A percentile compares a stretch with the other conserved stretches of the same genome.
Evolutionary conservation across 2,888 invertebrate species (phyloP).

Genomic region (Sinotaia quadrata): DNA sequence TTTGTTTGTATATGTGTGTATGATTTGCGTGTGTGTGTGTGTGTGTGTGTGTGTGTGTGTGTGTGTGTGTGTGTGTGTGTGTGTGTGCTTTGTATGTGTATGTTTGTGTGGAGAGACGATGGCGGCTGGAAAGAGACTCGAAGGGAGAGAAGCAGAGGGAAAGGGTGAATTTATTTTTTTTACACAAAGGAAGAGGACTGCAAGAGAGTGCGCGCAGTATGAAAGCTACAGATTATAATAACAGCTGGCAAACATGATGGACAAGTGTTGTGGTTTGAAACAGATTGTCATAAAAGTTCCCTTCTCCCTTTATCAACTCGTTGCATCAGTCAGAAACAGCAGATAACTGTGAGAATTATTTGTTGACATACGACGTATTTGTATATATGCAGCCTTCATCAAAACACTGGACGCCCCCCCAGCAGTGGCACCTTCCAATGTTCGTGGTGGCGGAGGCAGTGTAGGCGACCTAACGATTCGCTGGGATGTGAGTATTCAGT

Average conservation of each 20-base stretch:
- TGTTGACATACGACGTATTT: background rate
- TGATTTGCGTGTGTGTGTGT: conserved; percentile 4
- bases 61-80: conserved; percentile 12
- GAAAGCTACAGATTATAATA: too few species aligned
- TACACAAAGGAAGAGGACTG: too few species aligned
- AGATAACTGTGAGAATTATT: too few species aligned
- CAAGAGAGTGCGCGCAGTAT: too few species aligned
- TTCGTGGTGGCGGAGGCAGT: conserved; percentile 95
- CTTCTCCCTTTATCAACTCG: too few species aligned
- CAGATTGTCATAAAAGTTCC: too few species aligned
- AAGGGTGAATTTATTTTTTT: too few species aligned
- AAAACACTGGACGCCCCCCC: conserved; percentile 77
- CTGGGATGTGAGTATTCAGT: conserved; percentile 53
- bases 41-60: background rate
- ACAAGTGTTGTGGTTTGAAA: too few species aligned
- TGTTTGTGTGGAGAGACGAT: background rate
- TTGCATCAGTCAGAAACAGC: too few species aligned
- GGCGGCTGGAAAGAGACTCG: background rate
- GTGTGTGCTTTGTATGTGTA: too few species aligned
- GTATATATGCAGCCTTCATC: conserved; percentile 8
- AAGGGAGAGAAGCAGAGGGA: too few species aligned
- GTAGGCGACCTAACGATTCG: conserved; percentile 92
- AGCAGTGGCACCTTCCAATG: conserved; percentile 83
- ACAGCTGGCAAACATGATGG: too few species aligned
- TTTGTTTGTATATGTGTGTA: background rate